Base-by-base conservation (phyloP, 2,888 invertebrate genomes). In the Trypoxylon attenuatum region DNA sequence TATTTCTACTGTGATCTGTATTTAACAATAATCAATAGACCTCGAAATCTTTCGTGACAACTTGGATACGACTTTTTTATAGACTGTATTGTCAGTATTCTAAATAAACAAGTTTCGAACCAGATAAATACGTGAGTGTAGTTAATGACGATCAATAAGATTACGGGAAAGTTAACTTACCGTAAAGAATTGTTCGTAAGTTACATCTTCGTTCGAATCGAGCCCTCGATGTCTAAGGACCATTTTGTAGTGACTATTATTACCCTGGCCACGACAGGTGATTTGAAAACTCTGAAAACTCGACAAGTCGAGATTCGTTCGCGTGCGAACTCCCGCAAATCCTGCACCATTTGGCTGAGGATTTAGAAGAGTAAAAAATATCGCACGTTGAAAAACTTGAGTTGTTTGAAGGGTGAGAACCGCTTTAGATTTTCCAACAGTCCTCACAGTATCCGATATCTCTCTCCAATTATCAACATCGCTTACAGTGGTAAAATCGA, bases 311-410 rank as follows among this genome's bases (percentile, higher is more conserved):
- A 90, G 88, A 18, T 86, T 80, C 5, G 87, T 88, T 10, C 86
- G 76, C n/a, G 88, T 89, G 64, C 90, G 84, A 64, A 91, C 88
- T 8, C 92, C 92, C 23, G 91, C 92, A 82, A 92, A 92, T 1
- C 91, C 91, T 18, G 92, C 92, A 0, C 92, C 92, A 70, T 92
- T 92, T 5, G 89, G 88, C 84, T 92, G 92, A 2, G 92, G 92
- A 79, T 92, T 92, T 18, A 92, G 79, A 46, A 92, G 83, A 2
- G 90, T 89, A 74, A 92, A 92, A 73, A 92, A 90, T 75, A 92
- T 87, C 0, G 90, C 92, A 80, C 91, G 84, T 78, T 91, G 89
- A 69, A 90, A 92, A 25, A 89, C 84, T 68, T 88, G 87, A 43
- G 91, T 91, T 75, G 90, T 89, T 77, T 92, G 92, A 23, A 92